Evolutionary conservation across 35 echinoderm and acorn worm genomes (phyloP), one percentile per base, ranked within the genome.

Genomic region (Heliocidaris erythrogramma): DNA sequence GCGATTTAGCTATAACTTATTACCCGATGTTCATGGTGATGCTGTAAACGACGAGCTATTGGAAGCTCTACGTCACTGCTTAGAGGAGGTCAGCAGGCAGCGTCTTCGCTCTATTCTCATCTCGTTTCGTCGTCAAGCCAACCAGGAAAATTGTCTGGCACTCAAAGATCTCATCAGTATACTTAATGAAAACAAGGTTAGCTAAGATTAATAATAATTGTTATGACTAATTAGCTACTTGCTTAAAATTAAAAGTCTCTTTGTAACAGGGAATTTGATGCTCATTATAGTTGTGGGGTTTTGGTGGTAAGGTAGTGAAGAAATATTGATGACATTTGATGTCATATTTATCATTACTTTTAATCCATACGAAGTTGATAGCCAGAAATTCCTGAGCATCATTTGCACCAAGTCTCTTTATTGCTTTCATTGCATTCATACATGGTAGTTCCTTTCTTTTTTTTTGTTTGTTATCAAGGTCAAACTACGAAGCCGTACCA

Each of bases 111-210:
- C 50, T 49, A 59, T 92, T 14, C 91, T 92, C 91, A 92, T 92
- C 50, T 49, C 49, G 47, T 92, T 92, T 48, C 91, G 91, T 92
- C 91, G 91, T 48, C 91, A 52, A 30, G 91, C 48, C 91, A 92
- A 92, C 32, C 47, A 49, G 50, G 91, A 92, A 48, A 92, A 92
- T 48, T 92, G 91, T n/a, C 50, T 92, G 48, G 91, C 91, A 9
- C 91, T 92, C 49, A 49, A 48, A 50, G 91, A 92, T 59, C 48
- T 92, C 49, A 59, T 92, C 91, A 92, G 48, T 59, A 92, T 59
- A 32, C 91, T 92, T 48, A 92, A 59, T 92, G 91, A 92, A 42
- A 92, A 92, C 50, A 92, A 92, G 50, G 91, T 92, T 16, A 92
- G 91, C 50, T 91, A 1, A 42, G 31, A 24, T 24, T 35, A 30